Conservation (phyloP, 2,797 vertebrate genomes). For the Sebastes paucispinis region DNA sequence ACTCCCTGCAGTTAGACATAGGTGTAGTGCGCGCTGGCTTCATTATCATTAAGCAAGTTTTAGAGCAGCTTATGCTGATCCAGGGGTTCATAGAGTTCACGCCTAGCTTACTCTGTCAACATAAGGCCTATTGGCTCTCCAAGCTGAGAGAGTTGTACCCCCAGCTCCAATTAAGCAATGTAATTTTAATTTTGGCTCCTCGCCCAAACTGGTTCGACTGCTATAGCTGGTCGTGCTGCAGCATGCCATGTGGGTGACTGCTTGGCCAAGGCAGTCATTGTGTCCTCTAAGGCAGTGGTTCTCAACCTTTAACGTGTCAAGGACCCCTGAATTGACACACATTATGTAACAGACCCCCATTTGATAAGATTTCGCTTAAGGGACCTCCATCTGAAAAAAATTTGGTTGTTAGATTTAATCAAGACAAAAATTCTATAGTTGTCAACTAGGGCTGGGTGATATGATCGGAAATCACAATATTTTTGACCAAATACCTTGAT, state of each 20-base stretch:
- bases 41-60: conserved; percentile 45
- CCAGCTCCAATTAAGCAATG: conserved; percentile 54
- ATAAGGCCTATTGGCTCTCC: conserved; percentile 22
- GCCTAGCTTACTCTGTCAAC: conserved; percentile 43
- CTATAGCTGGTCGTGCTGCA: not conserved
- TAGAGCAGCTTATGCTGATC: conserved; percentile 49
- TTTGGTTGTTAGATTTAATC: too few relatives aligned
- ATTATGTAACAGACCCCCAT: too few relatives aligned
- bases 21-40: conserved; percentile 15
- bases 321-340: too few relatives aligned
- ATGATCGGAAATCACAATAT: too few relatives aligned
- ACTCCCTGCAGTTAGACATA: conserved; percentile 16
- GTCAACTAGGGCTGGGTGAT: not conserved
- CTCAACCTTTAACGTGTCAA: too few relatives aligned
- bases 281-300: not conserved
- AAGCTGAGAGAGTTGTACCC: conserved; percentile 22
- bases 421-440: too few relatives aligned
- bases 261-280: conserved; percentile 21
- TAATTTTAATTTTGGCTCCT: conserved; percentile 50
- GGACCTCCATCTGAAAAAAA: too few relatives aligned
- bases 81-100: conserved; percentile 49
- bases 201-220: conserved; percentile 16
- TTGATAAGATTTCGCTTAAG: too few relatives aligned
- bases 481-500: too few relatives aligned
- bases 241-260: conserved; percentile 1